Evolutionary conservation across 2,888 invertebrate species (phyloP), one percentile per base, ranked within the genome.

Genomic region (Lasioglossum vierecki): DNA sequence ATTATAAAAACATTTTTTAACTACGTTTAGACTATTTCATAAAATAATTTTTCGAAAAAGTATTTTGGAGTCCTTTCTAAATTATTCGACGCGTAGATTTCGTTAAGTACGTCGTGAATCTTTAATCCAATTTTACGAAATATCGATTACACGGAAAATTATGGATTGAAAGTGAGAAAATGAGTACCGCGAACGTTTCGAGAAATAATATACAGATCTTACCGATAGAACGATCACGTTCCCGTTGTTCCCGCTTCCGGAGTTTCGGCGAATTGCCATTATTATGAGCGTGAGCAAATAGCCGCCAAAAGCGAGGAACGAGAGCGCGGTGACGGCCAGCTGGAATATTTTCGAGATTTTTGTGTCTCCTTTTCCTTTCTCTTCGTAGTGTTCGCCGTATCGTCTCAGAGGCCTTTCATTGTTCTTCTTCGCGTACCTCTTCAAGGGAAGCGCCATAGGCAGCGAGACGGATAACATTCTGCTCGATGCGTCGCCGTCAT

Each of bases 261-360:
- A 93, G 86, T 97, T 97, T 35, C 96, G 96, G 92, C 96, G 97
- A 78, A 98, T 96, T 0, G 97, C 97, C 91, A 97, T 97, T 44
- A 98, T 97, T 77, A 98, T 97, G 73, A 98, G 95, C 91, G 98
- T 97, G 2, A 98, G 93, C 35, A 98, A 95, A 93, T 98, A 98
- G 1, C 98, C 98, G 0, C 98, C 98, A 91, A 98, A 98, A 0
- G 98, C 98, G 11, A 98, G 95, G 95, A 98, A 98, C 0, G 98
- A 97, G 78, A 98, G 95, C 0, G 97, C 96, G 0, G 98, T 98
- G 15, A 98, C 96, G 0, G 98, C 97, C 89, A 97, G 96, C 86
- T 98, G 97, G 92, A 98, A 98, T 76, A 98, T 96, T 72, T 97
- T 97, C 88, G 97, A 97, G 75, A 98, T 95, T 93, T 97, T 97